Base-by-base conservation (phyloP, 2,113 vertebrate genomes). In the Grus americana region DNA sequence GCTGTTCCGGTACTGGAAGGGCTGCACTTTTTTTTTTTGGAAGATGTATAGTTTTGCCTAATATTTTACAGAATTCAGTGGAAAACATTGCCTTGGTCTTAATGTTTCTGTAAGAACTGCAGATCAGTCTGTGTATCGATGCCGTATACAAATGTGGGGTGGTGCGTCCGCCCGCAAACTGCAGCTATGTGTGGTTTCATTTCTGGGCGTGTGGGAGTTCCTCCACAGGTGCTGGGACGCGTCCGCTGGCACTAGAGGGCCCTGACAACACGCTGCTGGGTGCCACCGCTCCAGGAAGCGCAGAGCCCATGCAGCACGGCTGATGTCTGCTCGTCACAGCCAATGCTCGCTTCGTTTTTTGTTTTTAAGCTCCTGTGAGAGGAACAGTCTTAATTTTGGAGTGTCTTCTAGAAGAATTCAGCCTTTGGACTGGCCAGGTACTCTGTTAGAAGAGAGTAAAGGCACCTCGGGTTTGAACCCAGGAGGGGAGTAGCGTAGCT, bases 11-110 rank as follows among this genome's bases (percentile, higher is more conserved):
- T 82, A 79, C 93, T 90, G 62, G 49, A 92, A 83, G 87, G 89
- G 96, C 95, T 90, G 89, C 86, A 88, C 78, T 92, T 92, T 83
- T 3, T 38, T 38, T 10, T 3, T 9, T 42, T 32, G 61, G 46
- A 85, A 88, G 68, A 83, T 93, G 86, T 88, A 29, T 88, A 86
- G 82, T 94, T 95, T 95, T 92, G 70, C 75, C 55, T 88, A 24
- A 50, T 74, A 59, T 40, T 88, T 58, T 6, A 76, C 17, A 50
- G 68, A 62, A 55, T 74, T 89, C 11, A 52, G 74, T 14, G 73
- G 92, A 70, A 88, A 88, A 29, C 1, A 1, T 67, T 71, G 90
- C 68, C 88, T 94, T 42, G 88, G 50, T 92, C 47, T 79, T 49
- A 10, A 14, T 36, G 34, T 76, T 58, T 52, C 3, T 78, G 65